phyloP scores from a whole-genome alignment of 2,113 vertebrate genomes.

The Urocitellus parryii region DNA sequence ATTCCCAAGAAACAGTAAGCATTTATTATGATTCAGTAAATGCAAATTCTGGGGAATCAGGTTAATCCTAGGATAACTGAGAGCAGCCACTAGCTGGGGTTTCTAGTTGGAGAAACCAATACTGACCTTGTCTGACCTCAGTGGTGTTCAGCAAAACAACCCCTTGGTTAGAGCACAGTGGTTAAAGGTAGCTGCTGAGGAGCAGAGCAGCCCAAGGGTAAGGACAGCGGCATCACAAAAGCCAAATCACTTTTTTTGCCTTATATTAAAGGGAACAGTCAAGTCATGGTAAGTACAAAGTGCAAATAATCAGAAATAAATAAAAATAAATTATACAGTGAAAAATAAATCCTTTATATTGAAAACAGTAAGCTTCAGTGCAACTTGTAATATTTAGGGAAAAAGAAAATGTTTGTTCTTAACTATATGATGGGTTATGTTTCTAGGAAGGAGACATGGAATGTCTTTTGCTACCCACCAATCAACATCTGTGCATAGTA shows the following conservation, averaged over 20 bases:
- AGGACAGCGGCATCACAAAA: not conserved
- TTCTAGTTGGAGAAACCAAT: not conserved
- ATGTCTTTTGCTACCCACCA: not conserved
- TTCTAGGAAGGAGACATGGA: not conserved
- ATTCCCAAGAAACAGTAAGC: not conserved
- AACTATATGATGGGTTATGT: fast-evolving
- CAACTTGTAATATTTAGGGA: not conserved
- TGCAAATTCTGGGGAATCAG: not conserved
- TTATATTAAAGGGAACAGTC: not conserved
- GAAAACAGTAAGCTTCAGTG: not conserved
- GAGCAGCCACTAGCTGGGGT: not conserved
- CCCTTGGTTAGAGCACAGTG: not conserved
- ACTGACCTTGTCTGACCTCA: too few species aligned
- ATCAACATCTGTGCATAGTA: too few species aligned
- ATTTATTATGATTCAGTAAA: not conserved
- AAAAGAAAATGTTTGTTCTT: not conserved
- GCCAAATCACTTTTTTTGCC: not conserved
- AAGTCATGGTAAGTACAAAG: not conserved
- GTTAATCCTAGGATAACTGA: not conserved
- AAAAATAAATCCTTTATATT: not conserved
- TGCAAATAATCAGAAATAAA: not conserved
- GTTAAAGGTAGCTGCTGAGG: not conserved
- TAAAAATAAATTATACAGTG: not conserved
- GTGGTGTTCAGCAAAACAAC: not conserved
- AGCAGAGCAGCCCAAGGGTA: not conserved